Evolutionary conservation across 2,113 vertebrate species (phyloP).

Genomic region (Daboia siamensis): DNA sequence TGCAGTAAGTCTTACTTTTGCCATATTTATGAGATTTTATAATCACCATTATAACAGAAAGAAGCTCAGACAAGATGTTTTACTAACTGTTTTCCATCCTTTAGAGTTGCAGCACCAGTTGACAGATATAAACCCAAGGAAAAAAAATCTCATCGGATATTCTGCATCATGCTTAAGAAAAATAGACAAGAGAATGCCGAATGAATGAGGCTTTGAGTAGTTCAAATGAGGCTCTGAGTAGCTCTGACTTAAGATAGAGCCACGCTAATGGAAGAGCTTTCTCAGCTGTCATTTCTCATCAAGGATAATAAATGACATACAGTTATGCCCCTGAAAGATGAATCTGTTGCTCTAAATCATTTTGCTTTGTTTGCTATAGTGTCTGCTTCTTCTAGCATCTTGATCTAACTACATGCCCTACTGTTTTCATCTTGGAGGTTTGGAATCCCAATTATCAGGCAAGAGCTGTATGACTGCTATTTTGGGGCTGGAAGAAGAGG

Average conservation of each 20-base stretch:
- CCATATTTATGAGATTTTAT: neutral
- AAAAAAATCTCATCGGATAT: neutral
- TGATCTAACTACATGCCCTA: neutral
- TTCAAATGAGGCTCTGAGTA: neutral
- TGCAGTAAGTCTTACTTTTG: neutral
- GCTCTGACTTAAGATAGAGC: slow-evolving; percentile 1
- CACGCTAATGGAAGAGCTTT: slow-evolving; percentile 1
- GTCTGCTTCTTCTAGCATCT: neutral
- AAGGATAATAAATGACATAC: neutral
- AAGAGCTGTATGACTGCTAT: neutral
- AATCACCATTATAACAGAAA: neutral
- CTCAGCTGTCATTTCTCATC: neutral
- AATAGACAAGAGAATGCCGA: neutral
- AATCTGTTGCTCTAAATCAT: neutral
- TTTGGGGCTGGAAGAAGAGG: neutral
- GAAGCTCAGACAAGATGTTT: neutral
- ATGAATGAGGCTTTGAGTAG: neutral
- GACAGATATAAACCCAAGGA: neutral
- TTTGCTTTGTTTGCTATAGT: neutral
- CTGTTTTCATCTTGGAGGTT: neutral
- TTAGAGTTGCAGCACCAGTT: neutral
- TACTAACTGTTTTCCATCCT: accelerated
- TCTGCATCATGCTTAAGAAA: neutral
- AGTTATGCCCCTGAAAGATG: neutral
- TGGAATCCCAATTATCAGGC: neutral